phyloP scores from a whole-genome alignment of 92 coral and sea anemone species.

The Porites cylindrica region DNA sequence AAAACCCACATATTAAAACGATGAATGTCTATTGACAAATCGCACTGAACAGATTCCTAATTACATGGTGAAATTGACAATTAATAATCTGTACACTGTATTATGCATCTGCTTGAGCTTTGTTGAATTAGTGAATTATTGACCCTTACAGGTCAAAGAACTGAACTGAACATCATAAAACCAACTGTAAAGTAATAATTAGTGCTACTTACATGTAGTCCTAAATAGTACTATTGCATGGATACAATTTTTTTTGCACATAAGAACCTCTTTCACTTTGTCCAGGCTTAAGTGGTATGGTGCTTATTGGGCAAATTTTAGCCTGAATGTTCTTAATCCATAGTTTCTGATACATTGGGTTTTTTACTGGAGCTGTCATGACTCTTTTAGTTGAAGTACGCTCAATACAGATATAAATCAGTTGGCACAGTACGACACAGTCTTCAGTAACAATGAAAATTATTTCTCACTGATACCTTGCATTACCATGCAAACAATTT shows the following conservation, averaged over 20 bases:
- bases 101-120: conserved; percentile 20
- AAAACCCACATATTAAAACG: conserved; percentile 33
- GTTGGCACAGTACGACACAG: conserved; percentile 7
- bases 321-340: not conserved
- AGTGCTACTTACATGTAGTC: conserved; percentile 33
- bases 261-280: conserved; percentile 29
- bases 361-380: not conserved
- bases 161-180: conserved; percentile 20
- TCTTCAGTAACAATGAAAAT: conserved; percentile 22
- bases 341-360: not conserved
- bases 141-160: conserved; percentile 31
- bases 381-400: conserved; percentile 14
- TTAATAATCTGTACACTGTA: conserved; percentile 26
- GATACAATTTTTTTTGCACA: conserved; percentile 23
- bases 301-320: not conserved
- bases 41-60: conserved; percentile 1
- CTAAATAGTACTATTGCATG: conserved; percentile 34
- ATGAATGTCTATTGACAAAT: conserved; percentile 22
- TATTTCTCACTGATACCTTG: conserved; percentile 12
- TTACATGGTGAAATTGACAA: not conserved
- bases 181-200: conserved; percentile 17
- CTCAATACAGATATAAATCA: conserved; percentile 6
- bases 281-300: conserved; percentile 19
- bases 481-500: conserved; percentile 31
- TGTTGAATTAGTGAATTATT: conserved; percentile 25